Base-by-base conservation (phyloP, 2,888 invertebrate species). In the Clitarchus hookeri region DNA sequence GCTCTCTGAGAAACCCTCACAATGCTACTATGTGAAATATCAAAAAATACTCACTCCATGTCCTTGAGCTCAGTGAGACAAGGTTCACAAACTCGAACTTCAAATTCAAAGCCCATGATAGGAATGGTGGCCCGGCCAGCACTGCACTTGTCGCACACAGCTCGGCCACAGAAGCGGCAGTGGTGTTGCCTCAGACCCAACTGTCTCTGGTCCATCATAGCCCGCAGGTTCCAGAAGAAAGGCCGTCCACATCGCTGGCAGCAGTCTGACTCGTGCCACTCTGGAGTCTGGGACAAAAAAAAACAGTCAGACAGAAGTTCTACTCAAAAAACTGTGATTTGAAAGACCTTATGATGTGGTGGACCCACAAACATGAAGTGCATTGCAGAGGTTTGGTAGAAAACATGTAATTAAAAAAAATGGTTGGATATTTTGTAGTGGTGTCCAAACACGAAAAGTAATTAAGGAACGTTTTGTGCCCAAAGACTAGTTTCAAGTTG, bases 171-270 rank as follows among this genome's bases (percentile, higher is more conserved):
- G 92, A 96, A 95, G 85, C 97, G 95, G 91, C 97, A 98, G 92
- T 97, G 97, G 92, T 97, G 97, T 91, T 97, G 97, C 85, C 98
- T 95, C 44, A 97, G 94, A 88, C 98, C 98, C 85, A 99, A 93
- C 91, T 97, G 98, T 90, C 97, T 96, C 92, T 97, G 97, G 92
- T 99, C 98, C 97, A 99, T 98, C 99, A 99, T 99, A 19, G 97
- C 98, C 88, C 97, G 95, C 85, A 99, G 94, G 92, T 99, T 99
- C 99, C 99, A 99, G 92, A 99, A 99, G 93, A 99, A 99, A 36
- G 99, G 99, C 87, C 96, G 94, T 85, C 96, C 95, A 91, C 99
- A 99, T 87, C 97, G 93, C 93, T 99, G 96, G 91, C 99, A 99
- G 80, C 95, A 94, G 91, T 99, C 99, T 80, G 97, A 96, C 91